A percentile compares a stretch with the other conserved stretches of the same genome.
Evolutionary conservation across 2,113 vertebrate genomes (phyloP).

Genomic region (Phainopepla nitens): DNA sequence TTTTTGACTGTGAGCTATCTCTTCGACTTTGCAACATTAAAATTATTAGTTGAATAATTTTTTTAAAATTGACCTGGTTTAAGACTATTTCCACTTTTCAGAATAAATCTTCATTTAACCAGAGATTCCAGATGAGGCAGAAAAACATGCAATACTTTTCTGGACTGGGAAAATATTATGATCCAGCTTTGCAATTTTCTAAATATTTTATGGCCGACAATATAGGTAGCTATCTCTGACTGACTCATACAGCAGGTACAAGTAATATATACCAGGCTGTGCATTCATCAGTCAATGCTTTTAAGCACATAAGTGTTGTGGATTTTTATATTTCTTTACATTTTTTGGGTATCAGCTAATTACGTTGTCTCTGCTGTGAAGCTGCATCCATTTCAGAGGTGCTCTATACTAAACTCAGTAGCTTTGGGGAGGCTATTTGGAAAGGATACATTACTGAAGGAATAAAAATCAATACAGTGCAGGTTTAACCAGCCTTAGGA

Average conservation of each 20-base stretch:
- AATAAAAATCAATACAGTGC: background rate
- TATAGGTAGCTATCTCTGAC: background rate
- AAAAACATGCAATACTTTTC: background rate
- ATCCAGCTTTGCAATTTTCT: background rate
- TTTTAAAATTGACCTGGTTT: background rate
- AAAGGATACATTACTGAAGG: background rate
- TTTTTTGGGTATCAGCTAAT: background rate
- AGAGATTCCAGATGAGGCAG: background rate
- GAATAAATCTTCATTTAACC: conserved; percentile 6
- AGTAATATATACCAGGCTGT: background rate
- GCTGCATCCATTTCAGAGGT: background rate
- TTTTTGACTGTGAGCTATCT: background rate
- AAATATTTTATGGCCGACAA: conserved; percentile 14
- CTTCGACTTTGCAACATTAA: background rate
- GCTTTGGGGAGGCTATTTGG: background rate
- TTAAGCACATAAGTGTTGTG: background rate
- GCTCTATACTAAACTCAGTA: background rate
- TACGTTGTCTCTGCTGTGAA: background rate
- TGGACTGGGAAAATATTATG: background rate
- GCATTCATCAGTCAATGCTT: background rate
- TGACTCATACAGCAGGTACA: background rate
- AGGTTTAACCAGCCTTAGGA: background rate
- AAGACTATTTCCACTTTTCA: background rate
- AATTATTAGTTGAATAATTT: conserved; percentile 3
- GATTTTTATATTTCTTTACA: background rate